Conservation (phyloP, 2,888 invertebrate genomes). For the Poecilus cupreus region DNA sequence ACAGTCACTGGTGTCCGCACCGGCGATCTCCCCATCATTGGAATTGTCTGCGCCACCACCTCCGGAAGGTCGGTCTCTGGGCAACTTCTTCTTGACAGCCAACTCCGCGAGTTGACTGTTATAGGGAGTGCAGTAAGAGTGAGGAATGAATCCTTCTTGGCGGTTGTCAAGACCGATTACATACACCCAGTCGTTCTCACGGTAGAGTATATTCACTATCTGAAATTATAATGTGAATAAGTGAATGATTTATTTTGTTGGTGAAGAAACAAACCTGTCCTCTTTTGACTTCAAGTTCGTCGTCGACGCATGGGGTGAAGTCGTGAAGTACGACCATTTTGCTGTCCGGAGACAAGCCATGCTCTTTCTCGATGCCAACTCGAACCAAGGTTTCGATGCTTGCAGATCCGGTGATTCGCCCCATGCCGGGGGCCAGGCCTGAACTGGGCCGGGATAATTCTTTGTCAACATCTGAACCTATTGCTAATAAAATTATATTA, state of each 20-base stretch:
- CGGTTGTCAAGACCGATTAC: constrained; percentile 93
- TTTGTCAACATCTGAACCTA: constrained; percentile 86
- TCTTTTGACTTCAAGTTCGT: constrained; percentile 91
- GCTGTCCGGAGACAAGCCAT: constrained; percentile 92
- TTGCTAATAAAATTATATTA: constrained; percentile 75
- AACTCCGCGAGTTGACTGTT: constrained; percentile 86
- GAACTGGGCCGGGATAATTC: constrained; percentile 80
- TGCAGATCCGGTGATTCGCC: constrained; percentile 94
- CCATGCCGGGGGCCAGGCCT: constrained; percentile 87
- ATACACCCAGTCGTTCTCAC: constrained; percentile 98
- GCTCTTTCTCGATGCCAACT: constrained; percentile 94
- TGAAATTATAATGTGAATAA: constrained; percentile 67
- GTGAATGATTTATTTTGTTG: constrained; percentile 71
- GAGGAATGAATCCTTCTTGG: constrained; percentile 95
- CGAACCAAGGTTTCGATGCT: constrained; percentile 93
- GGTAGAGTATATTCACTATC: constrained; percentile 94
- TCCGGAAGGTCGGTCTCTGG: constrained; percentile 76
- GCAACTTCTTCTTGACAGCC: constrained; percentile 90
- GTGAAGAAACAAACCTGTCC: constrained; percentile 76
- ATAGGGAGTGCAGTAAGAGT: constrained; percentile 93
- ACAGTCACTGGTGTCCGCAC: constrained; percentile 77
- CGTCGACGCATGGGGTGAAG: constrained; percentile 96
- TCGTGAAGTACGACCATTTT: constrained; percentile 97
- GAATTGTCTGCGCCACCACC: constrained; percentile 29
- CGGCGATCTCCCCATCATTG: constrained; percentile 67